Percentiles rank a stretch among this genome's conserved stretches.
These are phyloP conservation scores for Pelodytes ibericus DNA, from an alignment of 2,797 vertebrate species.

Conservation along the genomic window DNA sequence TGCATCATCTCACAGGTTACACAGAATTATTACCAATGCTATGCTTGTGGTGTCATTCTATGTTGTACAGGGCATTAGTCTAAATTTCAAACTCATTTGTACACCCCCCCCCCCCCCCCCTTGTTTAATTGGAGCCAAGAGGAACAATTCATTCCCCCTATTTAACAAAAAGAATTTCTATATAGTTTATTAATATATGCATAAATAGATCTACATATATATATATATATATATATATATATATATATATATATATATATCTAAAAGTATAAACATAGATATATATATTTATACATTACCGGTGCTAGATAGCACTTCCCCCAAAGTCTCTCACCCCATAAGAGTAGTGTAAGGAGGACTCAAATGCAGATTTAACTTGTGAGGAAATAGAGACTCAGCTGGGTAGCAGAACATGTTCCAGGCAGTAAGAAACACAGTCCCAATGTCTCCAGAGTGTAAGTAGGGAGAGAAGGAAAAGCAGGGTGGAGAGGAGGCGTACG, in stretches of 20 bases:
- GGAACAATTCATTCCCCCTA: constrained; percentile 14
- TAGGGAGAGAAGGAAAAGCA: constrained; percentile 86
- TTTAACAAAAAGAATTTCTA: constrained; percentile 32
- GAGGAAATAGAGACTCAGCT: constrained; percentile 75
- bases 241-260: constrained; percentile 30
- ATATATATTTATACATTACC: constrained; percentile 33
- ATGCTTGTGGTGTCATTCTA: not conserved
- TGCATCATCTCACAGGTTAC: not conserved
- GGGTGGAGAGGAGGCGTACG: constrained; percentile 83
- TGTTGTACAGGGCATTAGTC: not conserved
- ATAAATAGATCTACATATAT: constrained; percentile 38
- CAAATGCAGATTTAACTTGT: not conserved
- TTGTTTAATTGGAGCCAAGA: not conserved
- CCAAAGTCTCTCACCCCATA: constrained; percentile 17
- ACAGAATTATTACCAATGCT: not conserved
- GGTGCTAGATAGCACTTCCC: constrained; percentile 22
- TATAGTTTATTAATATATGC: constrained; percentile 45
- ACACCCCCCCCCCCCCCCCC: not conserved
- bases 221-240: constrained; percentile 23
- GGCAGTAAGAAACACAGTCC: constrained; percentile 83
- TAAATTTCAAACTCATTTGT: constrained; percentile 1
- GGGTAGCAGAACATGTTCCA: constrained; percentile 86
- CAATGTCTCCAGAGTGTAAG: constrained; percentile 96
- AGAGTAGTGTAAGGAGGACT: not conserved
- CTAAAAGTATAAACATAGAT: constrained; percentile 23